Percentiles rank a stretch among this genome's conserved stretches.
These are phyloP conservation scores for Cepaea nemoralis DNA, from an alignment of 1,140 invertebrate species.

Conservation along the genomic window DNA sequence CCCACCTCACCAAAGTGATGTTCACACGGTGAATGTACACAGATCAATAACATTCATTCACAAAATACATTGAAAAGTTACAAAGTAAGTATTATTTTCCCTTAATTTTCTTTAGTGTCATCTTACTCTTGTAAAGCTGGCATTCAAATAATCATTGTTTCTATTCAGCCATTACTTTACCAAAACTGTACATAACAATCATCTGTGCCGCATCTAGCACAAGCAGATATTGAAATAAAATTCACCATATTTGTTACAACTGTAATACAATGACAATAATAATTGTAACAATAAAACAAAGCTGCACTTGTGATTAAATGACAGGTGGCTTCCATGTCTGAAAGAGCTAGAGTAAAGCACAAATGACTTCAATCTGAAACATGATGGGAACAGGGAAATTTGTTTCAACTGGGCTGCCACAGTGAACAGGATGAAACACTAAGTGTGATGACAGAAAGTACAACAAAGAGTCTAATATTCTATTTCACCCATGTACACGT, in stretches of 20 bases:
- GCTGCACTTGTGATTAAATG: constrained; percentile 9
- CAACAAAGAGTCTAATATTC: too few species aligned
- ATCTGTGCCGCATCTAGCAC: not conserved
- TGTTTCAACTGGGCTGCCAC: constrained; percentile 1
- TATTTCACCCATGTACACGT: too few species aligned
- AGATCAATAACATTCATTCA: too few species aligned
- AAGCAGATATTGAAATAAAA: not conserved
- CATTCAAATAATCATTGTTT: too few species aligned
- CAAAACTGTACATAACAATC: not conserved
- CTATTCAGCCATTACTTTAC: not conserved
- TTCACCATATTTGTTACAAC: not conserved
- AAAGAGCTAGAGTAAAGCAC: constrained; percentile 22
- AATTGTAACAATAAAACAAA: constrained; percentile 18
- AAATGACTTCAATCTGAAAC: not conserved
- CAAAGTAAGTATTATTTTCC: too few species aligned
- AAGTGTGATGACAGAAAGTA: not conserved
- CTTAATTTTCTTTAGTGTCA: too few species aligned
- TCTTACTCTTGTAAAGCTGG: too few species aligned
- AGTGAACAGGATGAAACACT: not conserved
- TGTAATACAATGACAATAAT: not conserved
- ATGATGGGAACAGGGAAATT: not conserved
- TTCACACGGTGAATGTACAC: too few species aligned
- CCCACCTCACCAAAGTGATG: too few species aligned
- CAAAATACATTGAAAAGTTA: too few species aligned
- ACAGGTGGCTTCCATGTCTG: constrained; percentile 8